Base-by-base conservation (phyloP, 2,113 vertebrate species). In the Mus pahari region DNA sequence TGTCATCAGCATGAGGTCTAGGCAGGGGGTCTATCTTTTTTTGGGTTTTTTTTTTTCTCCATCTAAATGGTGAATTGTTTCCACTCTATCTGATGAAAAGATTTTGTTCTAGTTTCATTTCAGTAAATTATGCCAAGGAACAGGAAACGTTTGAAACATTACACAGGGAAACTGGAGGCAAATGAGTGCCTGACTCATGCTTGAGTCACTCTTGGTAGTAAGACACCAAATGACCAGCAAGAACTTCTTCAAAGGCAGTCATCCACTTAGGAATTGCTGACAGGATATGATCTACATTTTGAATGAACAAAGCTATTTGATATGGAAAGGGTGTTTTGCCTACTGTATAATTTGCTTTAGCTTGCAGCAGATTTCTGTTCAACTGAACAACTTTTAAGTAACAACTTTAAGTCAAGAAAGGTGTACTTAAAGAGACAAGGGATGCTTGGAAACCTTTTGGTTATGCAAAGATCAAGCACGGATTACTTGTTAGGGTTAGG, bases 131-230 rank as follows among this genome's bases (percentile, higher is more conserved):
- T 58, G 62, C 78, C 55, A 91, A 92, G 75, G 78, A 53, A 92
- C n/a, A 94, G 91, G 81, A 90, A 79, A 86, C 20, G 74, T 94
- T 83, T 68, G 64, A 94, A 93, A 24, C 36, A 62, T 55, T 92
- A 94, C 64, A 79, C 88, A 58, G 66, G 77, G 86, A 91, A 95
- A 89, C 55, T 75, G 55, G 50, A 92, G 28, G 84, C 58, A 88
- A 95, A 89, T 22, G 42, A 13, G 1, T n/a, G 31, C 31, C 62
- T 92, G 91, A 92, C 31, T 88, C 68, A 90, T 48, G 88, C 48
- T 70, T 90, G 68, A 94, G 83, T 86, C 83, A 93, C 82, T 94
- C 66, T 95, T 90, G 91, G 45, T 68, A 50, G 53, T 89, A 48
- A 62, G 14, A 68, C 5, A 68, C 31, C 36, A 86, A 94, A 55